Base-by-base conservation (phyloP, 2,888 invertebrate genomes). In the Scotopteryx bipunctaria region DNA sequence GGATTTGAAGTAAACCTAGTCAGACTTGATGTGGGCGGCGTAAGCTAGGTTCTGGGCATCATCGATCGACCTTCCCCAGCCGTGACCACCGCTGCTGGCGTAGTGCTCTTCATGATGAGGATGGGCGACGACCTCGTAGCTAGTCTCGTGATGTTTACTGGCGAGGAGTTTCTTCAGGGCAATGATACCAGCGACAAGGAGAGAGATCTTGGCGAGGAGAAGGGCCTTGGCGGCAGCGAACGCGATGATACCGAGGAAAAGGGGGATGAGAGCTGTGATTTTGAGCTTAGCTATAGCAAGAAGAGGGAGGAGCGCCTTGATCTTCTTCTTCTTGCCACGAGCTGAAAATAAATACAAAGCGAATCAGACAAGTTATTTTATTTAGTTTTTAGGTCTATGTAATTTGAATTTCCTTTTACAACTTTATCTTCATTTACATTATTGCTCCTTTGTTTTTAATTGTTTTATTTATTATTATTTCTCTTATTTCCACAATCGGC, bases 141-240 rank as follows among this genome's bases (percentile, higher is more conserved):
- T 94, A 61, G 94, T 93, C 37, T 92, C 91, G 48, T 92, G 86
- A 55, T 91, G 93, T 73, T 95, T 95, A 72, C 92, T 91, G 41
- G 94, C 95, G 56, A 96, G 81, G 16, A 96, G 91, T 73, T 96
- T 96, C 82, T 91, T 91, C 71, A 91, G 67, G 13, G 90, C 91
- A 70, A 96, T 93, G 69, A 96, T 93, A 69, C 93, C 93, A 56
- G 95, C 94, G 59, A 96, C 92, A 35, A 96, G 91, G 27, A 97
- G 92, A 0, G 96, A 94, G 67, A 96, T 92, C 91, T 97, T 97
- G 76, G 95, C 96, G 66, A 96, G 92, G 57, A 96, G 88, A 51
- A 97, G 91, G 29, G 96, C 96, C 88, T 97, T 96, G 86, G 96
- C 94, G n/a, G 96, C 96, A 41, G 96, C 91, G 47, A 96, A 91